phyloP scores from a whole-genome alignment of 2,113 vertebrate species.

The Leptobrachium leishanense region DNA sequence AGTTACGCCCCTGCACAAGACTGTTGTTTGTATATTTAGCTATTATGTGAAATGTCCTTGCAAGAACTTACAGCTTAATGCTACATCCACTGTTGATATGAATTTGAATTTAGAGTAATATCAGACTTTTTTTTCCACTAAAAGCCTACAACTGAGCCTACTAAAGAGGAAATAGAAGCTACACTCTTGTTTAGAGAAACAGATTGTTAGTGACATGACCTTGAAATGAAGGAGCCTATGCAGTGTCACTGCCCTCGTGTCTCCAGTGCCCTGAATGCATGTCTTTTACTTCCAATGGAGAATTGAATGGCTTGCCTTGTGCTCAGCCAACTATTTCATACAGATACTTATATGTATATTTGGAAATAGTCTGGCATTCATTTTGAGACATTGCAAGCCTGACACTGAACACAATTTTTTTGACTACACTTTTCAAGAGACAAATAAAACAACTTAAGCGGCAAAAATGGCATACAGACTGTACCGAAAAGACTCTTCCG shows the following conservation, averaged over 20 bases:
- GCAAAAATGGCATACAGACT: slow-evolving; percentile 5
- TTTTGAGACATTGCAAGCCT: slow-evolving; percentile 3
- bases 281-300: not conserved
- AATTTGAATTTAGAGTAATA: no score
- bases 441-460: slow-evolving; percentile 11
- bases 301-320: not conserved
- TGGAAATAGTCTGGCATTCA: not conserved
- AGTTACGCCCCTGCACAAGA: no score
- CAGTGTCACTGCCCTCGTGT: not conserved
- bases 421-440: slow-evolving; percentile 15
- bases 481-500: not conserved
- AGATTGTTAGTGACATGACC: not conserved
- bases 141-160: not conserved
- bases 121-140: not conserved
- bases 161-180: not conserved
- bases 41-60: no score
- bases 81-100: no score
- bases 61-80: no score
- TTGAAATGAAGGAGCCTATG: no score
- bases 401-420: slow-evolving; percentile 21
- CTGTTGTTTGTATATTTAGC: no score
- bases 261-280: not conserved
- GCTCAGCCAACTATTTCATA: not conserved
- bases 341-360: not conserved
- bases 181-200: not conserved